Percentiles rank a stretch among this genome's conserved stretches.
Evolutionary conservation across 1,140 invertebrate species (phyloP).

Genomic region (Cydia pomonella): DNA sequence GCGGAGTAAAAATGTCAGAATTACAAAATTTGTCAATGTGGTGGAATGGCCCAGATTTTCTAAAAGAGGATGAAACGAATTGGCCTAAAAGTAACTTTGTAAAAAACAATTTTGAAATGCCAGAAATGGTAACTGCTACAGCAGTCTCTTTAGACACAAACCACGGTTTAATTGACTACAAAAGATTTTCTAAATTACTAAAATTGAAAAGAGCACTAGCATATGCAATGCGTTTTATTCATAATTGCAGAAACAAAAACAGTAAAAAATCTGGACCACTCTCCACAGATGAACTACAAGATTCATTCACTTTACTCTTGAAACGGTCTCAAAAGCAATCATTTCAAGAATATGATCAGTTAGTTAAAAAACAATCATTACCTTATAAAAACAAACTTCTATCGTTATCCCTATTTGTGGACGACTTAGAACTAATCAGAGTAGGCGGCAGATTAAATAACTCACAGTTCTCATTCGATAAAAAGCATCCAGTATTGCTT

Average conservation of each 20-base stretch:
- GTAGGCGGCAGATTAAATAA: conserved; percentile 60
- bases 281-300: too few relatives aligned
- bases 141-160: background rate
- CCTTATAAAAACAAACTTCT: conserved; percentile 17
- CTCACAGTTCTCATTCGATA: conserved; percentile 46
- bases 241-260: too few relatives aligned
- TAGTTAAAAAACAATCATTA: background rate
- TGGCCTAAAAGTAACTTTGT: conserved; percentile 24
- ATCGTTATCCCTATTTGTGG: conserved; percentile 54
- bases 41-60: conserved; percentile 31
- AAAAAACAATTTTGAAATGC: background rate
- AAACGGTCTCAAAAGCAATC: conserved; percentile 13
- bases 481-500: conserved; percentile 70
- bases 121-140: background rate
- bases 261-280: too few relatives aligned
- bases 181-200: conserved; percentile 28
- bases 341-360: background rate
- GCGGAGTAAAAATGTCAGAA: conserved; percentile 37
- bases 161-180: background rate
- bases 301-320: conserved; percentile 1
- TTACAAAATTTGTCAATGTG: conserved; percentile 5
- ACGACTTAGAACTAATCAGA: conserved; percentile 51
- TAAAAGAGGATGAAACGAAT: conserved; percentile 5
- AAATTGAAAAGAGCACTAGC: too few relatives aligned
- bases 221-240: too few relatives aligned